Base-by-base conservation (phyloP, 2,888 invertebrate species). In the Ophraella communa region DNA sequence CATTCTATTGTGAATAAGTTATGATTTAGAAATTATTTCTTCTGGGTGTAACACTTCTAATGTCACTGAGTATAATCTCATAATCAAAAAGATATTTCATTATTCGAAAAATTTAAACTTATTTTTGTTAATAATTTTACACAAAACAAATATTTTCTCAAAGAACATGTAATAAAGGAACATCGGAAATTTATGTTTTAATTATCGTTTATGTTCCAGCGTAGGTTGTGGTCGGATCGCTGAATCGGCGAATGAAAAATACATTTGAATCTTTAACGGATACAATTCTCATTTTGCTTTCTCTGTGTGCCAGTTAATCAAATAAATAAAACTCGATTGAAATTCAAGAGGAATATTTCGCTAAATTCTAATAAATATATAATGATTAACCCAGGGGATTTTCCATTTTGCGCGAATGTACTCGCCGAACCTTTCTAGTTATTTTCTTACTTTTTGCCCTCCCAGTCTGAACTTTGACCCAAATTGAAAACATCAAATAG, bases 331-430 rank as follows among this genome's bases (percentile, higher is more conserved):
- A 62, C 62, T 35, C 62, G 51, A 67, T 67, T 65, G 64, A 67
- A 62, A 67, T 67, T 67, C 65, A 51, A 55, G 30, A 39, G 51
- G 62, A 62, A 63, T 56, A 60, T 60, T 64, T 60, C 62, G 56
- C 59, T 63, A 56, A 65, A 65, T 67, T 65, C 63, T 65, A 62
- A 67, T 65, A 65, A 67, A 67, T 67, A 65, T 65, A 54, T 67
- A 67, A 67, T 65, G 60, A 67, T 65, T 55, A 51, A 63, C 67
- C 62, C 65, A 23, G 14, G 62, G 62, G 67, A 54, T 64, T 58
- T 64, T 27, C 58, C 63, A 53, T 52, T 64, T 64, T 47, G 45
- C 63, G 39, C 57, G 63, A 53, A 58, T 44, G 47, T 52, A 58
- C 63, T 24, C 33, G 33, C 33, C 33, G 58, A 45, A 35, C 27